These are phyloP conservation scores for Maccullochella peelii DNA, from an alignment of 2,113 vertebrate genomes.

Conservation along the genomic window DNA sequence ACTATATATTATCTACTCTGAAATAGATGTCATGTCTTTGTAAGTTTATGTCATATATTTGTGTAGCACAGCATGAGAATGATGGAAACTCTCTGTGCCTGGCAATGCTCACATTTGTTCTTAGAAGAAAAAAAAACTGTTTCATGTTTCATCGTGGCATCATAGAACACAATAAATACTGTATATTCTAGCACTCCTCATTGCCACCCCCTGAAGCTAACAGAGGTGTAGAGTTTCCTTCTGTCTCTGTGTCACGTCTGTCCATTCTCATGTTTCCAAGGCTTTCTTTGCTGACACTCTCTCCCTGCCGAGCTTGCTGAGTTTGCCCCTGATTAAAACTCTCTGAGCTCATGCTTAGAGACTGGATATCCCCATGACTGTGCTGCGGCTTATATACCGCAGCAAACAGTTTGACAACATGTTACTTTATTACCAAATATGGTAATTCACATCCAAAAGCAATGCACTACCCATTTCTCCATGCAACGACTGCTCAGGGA, in stretches of 20 bases:
- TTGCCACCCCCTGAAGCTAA: slow-evolving; percentile 14
- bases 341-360: slow-evolving; percentile 66
- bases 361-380: slow-evolving; percentile 62
- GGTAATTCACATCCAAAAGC: slow-evolving; percentile 36
- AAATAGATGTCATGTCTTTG: background rate
- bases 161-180: background rate
- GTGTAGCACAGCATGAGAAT: background rate
- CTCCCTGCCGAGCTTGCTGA: slow-evolving; percentile 51
- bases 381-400: slow-evolving; percentile 62
- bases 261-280: slow-evolving; percentile 58
- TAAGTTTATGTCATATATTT: background rate
- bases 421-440: slow-evolving; percentile 62
- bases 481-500: background rate
- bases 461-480: background rate
- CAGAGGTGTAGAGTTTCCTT: slow-evolving; percentile 10
- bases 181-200: background rate
- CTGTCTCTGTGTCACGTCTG: slow-evolving; percentile 18
- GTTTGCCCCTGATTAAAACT: slow-evolving; percentile 72
- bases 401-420: slow-evolving; percentile 64
- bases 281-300: slow-evolving; percentile 54
- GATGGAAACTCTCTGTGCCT: background rate
- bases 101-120: slow-evolving; percentile 4
- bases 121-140: background rate
- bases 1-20: background rate
- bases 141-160: background rate